Evolutionary conservation across 2,113 vertebrate genomes (phyloP).

Genomic region (Sphaerodactylus townsendi): DNA sequence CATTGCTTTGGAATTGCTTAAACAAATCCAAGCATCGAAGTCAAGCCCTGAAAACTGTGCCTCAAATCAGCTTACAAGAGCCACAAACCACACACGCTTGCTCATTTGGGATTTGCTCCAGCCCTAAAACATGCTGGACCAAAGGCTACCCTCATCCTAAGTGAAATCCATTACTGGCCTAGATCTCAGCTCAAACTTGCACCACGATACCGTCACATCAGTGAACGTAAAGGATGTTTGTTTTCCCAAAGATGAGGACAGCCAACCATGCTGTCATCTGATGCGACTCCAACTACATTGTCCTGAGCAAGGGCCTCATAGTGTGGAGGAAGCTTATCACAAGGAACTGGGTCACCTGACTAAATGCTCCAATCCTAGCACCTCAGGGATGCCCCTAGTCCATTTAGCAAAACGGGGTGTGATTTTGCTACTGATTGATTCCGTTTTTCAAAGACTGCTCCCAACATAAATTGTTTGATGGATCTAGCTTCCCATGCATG

Average conservation of each 20-base stretch:
- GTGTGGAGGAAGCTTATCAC: not conserved
- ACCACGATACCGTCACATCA: no score
- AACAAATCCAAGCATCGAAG: conserved; percentile 1
- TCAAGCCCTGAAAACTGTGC: not conserved
- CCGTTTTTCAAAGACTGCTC: not conserved
- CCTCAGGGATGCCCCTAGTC: no score
- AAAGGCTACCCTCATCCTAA: no score
- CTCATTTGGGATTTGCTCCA: not conserved
- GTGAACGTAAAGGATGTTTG: not conserved
- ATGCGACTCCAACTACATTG: not conserved
- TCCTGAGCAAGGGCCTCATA: not conserved
- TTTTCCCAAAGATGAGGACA: not conserved
- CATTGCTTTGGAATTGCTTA: not conserved
- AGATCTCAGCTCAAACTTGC: not conserved
- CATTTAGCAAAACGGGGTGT: no score
- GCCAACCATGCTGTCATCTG: not conserved
- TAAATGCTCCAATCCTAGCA: not conserved
- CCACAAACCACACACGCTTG: conserved; percentile 4
- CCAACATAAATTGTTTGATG: not conserved
- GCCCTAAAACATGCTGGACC: not conserved
- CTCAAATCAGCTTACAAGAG: not conserved
- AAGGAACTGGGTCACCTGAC: not conserved
- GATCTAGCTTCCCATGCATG: not conserved
- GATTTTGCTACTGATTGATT: not conserved
- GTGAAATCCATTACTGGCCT: not conserved